phyloP scores from a whole-genome alignment of 2,888 invertebrate genomes.

The Lasioglossum figueresi region DNA sequence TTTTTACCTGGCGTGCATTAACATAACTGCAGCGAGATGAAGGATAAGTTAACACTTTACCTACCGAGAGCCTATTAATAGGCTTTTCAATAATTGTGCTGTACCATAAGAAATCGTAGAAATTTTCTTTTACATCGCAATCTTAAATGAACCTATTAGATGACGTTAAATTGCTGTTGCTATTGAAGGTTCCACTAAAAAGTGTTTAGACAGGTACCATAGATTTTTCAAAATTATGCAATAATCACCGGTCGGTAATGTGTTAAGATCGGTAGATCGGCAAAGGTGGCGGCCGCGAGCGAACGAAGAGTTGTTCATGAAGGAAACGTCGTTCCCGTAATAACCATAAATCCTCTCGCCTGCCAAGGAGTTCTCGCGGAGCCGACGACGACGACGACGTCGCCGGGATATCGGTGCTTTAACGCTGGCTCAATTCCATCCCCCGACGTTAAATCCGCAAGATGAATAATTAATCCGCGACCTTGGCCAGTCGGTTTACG shows the following conservation, averaged over 20 bases:
- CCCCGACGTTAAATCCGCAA: slow-evolving; percentile 47
- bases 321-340: slow-evolving; percentile 40
- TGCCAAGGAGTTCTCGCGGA: slow-evolving; percentile 20
- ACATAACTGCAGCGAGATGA: slow-evolving; percentile 31
- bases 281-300: neutral
- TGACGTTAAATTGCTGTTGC: too few species aligned
- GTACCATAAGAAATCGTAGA: too few species aligned
- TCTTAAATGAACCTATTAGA: too few species aligned
- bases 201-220: too few species aligned
- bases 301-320: slow-evolving; percentile 28
- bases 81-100: too few species aligned
- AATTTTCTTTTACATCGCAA: too few species aligned
- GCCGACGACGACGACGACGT: slow-evolving; percentile 5
- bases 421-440: slow-evolving; percentile 54
- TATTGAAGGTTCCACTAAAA: too few species aligned
- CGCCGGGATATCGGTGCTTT: slow-evolving; percentile 24
- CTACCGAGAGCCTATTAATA: too few species aligned
- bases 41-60: too few species aligned
- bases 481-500: slow-evolving; percentile 41
- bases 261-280: slow-evolving; percentile 23
- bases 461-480: slow-evolving; percentile 64
- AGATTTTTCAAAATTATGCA: too few species aligned
- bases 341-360: slow-evolving; percentile 58
- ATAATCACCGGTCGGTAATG: too few species aligned
- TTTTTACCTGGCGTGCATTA: too few species aligned